Evolutionary conservation across 2,113 vertebrate species (phyloP), one percentile per base, ranked within the genome.

Genomic region (Sturnira hondurensis): DNA sequence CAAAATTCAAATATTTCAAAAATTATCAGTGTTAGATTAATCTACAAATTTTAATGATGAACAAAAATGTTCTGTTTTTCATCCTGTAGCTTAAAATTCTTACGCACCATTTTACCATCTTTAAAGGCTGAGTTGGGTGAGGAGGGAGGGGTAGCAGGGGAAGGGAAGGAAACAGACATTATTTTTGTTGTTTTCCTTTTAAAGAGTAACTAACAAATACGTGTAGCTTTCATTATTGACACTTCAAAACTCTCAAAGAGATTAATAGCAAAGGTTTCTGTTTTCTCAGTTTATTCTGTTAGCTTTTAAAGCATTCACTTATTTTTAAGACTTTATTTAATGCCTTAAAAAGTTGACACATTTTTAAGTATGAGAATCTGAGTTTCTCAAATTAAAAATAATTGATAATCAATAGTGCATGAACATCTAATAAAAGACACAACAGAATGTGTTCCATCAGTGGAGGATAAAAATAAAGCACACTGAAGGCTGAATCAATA

Each of bases 1-100:
- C 28, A 89, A 97, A 95, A 96, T 56, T 87, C 22, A 89, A 70
- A 4, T 61, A 65, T 80, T 82, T 95, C 43, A 87, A 89, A 96
- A 82, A 15, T 73, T 38, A 82, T 56, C 20, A 91, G 3, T 50
- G 8, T 19, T 82, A 15, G 11, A 28, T 84, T 90, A 95, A 73
- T 0, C 11, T 13, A 11, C 47, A 92, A 45, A 56, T 31, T 26
- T 54, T 84, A 67, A 43, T 76, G 50, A 77, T 77, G 8, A 93
- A 19, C 17, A 90, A 89, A 94, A 87, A 36, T 54, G 12, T 63
- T 92, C 6, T 85, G 5, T 56, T 16, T 9, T 77, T 3, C 12
- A 28, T 74, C 12, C 41, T 14, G 7, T 71, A 54, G 22, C 78
- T 81, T 68, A 84, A 88, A 47, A 91, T 38, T 78, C 28, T 24